Evolutionary conservation across 2,113 vertebrate genomes (phyloP), one percentile per base, ranked within the genome.

Genomic region (Apodemus speciosus): DNA sequence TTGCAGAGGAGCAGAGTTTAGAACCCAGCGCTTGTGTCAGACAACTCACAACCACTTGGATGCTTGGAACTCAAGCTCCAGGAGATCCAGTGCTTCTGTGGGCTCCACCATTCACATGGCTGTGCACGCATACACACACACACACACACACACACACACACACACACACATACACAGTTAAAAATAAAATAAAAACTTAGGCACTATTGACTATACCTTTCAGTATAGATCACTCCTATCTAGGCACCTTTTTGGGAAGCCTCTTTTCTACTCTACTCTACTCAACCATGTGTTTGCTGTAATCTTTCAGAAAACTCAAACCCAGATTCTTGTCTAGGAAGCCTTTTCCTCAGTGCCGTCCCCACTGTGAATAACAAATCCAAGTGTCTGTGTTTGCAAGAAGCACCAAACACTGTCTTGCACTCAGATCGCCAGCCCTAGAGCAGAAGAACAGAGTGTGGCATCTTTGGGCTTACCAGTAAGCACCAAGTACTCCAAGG

Each of bases 281-380:
- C 32, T 9, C 21, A 51, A 53, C 20, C 62, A 25, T 71, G 40
- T 80, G 75, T 64, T 88, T 38, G 64, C 35, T 94, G 53, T 73
- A 46, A 3, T 84, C 38, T 85, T 89, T 89, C 76, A 21, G 32
- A 87, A 84, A 84, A 58, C 49, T 89, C 4, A 2, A 92, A 9
- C 66, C 27, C 71, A 9, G 21, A 49, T 3, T 81, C 83, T 92
- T 18, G 10, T 0, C 38, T 20, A 69, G n/a, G 58, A 72, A 92
- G 73, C 9, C 79, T 93, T 85, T 93, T 62, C 1, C 5, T 32
- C 40, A 68, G 20, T 46, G 51, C 43, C 43, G 77, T 79, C 76
- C 69, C n/a, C 38, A 43, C 66, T 43, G 53, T 79, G 87, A 94
- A 93, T 93, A 93, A 87, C 89, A 58, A 85, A 88, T 92, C 35